phyloP scores from a whole-genome alignment of 1,140 invertebrate species.

The Sycophaga agraensis region DNA sequence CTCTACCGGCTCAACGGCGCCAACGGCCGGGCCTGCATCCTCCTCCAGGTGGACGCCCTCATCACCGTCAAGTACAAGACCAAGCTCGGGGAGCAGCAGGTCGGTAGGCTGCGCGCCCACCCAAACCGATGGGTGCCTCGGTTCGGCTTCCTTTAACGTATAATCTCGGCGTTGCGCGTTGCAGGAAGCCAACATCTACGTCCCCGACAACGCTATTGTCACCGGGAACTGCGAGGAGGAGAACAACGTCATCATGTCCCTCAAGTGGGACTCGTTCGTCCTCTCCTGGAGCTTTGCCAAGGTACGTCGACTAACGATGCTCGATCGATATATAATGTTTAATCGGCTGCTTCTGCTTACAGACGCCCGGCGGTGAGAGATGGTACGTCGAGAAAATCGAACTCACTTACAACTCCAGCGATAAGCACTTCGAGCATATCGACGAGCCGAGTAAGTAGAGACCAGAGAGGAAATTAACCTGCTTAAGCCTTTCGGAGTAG shows the following conservation, averaged over 20 bases:
- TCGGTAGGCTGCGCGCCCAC: constrained; percentile 30
- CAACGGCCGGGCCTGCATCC: constrained; percentile 67
- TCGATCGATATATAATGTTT: neutral
- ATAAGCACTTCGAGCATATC: constrained; percentile 59
- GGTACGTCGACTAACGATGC: constrained; percentile 53
- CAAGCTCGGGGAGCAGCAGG: constrained; percentile 65
- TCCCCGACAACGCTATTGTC: constrained; percentile 65
- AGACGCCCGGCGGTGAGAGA: constrained; percentile 80
- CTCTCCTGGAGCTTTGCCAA: constrained; percentile 72
- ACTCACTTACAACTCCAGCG: constrained; percentile 62
- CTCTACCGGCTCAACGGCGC: constrained; percentile 65
- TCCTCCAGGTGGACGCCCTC: constrained; percentile 68
- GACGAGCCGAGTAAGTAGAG: constrained; percentile 56
- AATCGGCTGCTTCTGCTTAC: constrained; percentile 34
- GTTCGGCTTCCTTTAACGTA: too few species aligned
- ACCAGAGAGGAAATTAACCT: too few species aligned
- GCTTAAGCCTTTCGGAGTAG: too few species aligned
- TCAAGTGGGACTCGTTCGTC: constrained; percentile 72
- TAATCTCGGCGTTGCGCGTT: too few species aligned
- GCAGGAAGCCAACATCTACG: constrained; percentile 66
- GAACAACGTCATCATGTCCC: constrained; percentile 66
- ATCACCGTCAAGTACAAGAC: constrained; percentile 67
- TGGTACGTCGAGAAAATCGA: constrained; percentile 80
- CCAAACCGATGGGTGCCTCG: too few species aligned
- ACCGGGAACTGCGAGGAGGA: constrained; percentile 69